Percentiles rank a stretch among this genome's conserved stretches.
Evolutionary conservation across 2,888 invertebrate genomes (phyloP).

Genomic region (Drosophila siamana): DNA sequence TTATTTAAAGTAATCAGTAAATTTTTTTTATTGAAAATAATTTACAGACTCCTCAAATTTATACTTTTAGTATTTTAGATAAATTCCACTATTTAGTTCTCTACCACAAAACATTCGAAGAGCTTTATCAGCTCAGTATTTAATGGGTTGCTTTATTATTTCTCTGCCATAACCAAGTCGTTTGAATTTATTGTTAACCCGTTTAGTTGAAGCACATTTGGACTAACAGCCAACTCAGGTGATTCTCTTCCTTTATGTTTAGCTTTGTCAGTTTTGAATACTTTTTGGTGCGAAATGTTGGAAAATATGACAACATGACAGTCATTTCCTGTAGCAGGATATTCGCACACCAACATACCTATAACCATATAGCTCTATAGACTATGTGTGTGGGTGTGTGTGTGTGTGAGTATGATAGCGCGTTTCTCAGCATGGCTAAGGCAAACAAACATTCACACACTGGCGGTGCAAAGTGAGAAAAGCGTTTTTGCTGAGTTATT

Average conservation of each 20-base stretch:
- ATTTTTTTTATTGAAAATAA: too few species aligned
- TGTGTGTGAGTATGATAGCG: conserved; percentile 36
- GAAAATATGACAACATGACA: conserved; percentile 58
- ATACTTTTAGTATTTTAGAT: too few species aligned
- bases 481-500: conserved; percentile 47
- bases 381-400: neutral
- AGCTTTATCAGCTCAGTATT: too few species aligned
- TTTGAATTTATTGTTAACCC: conserved; percentile 25
- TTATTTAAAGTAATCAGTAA: too few species aligned
- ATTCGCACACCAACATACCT: conserved; percentile 21
- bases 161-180: neutral
- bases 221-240: conserved; percentile 2
- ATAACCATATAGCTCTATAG: conserved; percentile 1
- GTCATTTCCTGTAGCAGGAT: conserved; percentile 54
- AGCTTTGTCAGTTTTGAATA: conserved; percentile 32
- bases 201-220: conserved; percentile 17
- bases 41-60: too few species aligned
- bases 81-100: too few species aligned
- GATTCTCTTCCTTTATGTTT: neutral
- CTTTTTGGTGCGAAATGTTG: conserved; percentile 41
- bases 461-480: neutral
- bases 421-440: conserved; percentile 26
- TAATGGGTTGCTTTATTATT: neutral
- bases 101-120: too few species aligned
- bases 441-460: conserved; percentile 7